Percentiles rank a stretch among this genome's conserved stretches.
phyloP scores from a whole-genome alignment of 2,113 vertebrate genomes.

The Cottus gobio region DNA sequence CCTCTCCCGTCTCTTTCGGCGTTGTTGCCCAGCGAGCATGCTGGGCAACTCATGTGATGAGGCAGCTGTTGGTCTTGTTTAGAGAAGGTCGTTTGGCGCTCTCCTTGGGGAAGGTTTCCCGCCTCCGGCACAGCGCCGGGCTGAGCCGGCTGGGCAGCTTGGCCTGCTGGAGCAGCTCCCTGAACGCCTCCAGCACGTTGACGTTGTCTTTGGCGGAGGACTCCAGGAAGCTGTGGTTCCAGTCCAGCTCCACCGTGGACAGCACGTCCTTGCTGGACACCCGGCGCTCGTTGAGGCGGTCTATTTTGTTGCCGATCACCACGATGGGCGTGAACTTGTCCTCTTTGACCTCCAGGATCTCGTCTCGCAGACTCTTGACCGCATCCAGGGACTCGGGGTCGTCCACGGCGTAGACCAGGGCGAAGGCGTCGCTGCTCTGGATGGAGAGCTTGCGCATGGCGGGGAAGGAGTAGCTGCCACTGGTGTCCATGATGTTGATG shows the following conservation, averaged over 20 bases:
- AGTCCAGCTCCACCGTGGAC: conserved; percentile 89
- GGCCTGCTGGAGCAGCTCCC: conserved; percentile 87
- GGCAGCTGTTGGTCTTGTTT: conserved; percentile 93
- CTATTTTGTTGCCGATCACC: conserved; percentile 91
- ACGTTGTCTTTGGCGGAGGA: conserved; percentile 91
- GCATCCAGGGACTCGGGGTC: conserved; percentile 88
- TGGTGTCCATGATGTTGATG: conserved; percentile 93
- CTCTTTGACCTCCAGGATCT: conserved; percentile 92
- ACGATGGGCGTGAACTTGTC: conserved; percentile 90
- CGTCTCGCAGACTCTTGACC: conserved; percentile 86
- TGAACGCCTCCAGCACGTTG: conserved; percentile 90
- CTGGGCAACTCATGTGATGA: no score
- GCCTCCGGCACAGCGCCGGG: conserved; percentile 83
- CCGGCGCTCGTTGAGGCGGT: conserved; percentile 75
- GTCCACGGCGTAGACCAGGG: conserved; percentile 90
- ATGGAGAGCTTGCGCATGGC: conserved; percentile 94
- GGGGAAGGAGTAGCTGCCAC: conserved; percentile 93
- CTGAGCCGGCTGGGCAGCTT: conserved; percentile 87
- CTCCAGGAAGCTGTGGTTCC: conserved; percentile 91
- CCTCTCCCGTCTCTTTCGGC: background rate
- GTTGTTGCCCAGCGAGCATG: no score
- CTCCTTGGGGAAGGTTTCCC: conserved; percentile 89
- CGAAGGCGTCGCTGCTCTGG: conserved; percentile 91
- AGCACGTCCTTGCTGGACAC: conserved; percentile 84
- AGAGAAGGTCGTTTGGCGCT: conserved; percentile 81